Percentiles rank a stretch among this genome's conserved stretches.
Conservation (phyloP, 2,113 vertebrate genomes). For the Rhea pennata region DNA sequence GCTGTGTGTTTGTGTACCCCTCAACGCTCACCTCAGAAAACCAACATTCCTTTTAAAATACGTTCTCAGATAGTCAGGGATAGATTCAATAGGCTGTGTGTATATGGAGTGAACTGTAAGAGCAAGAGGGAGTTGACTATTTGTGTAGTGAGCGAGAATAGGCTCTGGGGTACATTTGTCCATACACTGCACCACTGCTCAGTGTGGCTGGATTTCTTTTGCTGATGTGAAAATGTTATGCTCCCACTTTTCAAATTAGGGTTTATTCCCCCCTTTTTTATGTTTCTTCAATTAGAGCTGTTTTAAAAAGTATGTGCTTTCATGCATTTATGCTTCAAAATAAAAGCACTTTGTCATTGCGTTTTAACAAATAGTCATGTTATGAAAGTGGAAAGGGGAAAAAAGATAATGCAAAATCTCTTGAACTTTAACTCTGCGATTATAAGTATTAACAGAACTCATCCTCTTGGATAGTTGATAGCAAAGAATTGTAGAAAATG, state of each 20-base stretch:
- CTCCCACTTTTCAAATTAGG: neutral
- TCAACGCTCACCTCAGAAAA: neutral
- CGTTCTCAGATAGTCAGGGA: neutral
- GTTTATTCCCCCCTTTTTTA: neutral
- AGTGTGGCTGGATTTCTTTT: neutral
- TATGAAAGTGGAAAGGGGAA: neutral
- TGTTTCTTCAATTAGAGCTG: neutral
- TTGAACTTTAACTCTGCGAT: neutral
- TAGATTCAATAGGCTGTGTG: neutral
- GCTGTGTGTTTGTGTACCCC: neutral
- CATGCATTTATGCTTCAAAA: neutral
- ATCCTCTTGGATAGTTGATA: neutral
- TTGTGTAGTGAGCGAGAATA: neutral
- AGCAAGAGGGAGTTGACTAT: fast-evolving
- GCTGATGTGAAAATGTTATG: neutral
- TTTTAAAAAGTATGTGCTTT: neutral
- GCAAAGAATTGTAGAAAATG: neutral
- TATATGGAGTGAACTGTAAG: neutral
- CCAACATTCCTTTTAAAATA: neutral
- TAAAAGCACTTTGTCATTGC: neutral
- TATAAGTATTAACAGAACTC: neutral
- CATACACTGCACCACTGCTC: neutral
- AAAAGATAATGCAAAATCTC: neutral
- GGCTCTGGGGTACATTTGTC: neutral
- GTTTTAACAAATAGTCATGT: neutral